phyloP scores from a whole-genome alignment of 2,797 vertebrate genomes.

The Phrynocephalus forsythii region DNA sequence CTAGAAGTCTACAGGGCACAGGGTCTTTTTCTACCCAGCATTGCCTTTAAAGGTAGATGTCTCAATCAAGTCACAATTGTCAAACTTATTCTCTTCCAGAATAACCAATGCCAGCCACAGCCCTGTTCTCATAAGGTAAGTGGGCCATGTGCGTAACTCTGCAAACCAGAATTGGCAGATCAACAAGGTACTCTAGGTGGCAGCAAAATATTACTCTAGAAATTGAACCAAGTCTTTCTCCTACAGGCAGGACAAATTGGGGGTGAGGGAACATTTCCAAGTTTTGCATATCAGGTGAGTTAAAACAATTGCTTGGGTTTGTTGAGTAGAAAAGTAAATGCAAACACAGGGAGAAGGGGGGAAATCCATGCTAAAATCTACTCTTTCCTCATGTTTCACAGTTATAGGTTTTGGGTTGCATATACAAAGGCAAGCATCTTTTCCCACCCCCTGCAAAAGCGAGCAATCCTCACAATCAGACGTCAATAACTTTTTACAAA shows the following conservation, averaged over 20 bases:
- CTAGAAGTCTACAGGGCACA: background rate
- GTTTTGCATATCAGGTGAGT: background rate
- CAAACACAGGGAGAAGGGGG: background rate
- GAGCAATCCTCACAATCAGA: background rate
- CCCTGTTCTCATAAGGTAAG: background rate
- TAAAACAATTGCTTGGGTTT: background rate
- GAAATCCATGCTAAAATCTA: background rate
- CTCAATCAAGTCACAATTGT: background rate
- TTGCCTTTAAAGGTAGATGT: background rate
- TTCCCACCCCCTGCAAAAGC: background rate
- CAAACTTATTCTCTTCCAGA: background rate
- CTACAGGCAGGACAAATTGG: conserved; percentile 7
- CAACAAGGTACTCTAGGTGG: conserved; percentile 64
- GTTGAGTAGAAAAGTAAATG: background rate
- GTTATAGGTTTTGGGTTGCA: background rate
- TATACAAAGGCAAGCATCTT: background rate
- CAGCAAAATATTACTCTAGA: conserved; percentile 61
- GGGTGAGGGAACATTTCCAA: background rate
- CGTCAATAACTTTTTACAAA: background rate
- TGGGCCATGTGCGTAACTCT: background rate
- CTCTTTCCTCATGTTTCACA: background rate
- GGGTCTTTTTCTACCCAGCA: background rate
- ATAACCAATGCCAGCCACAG: background rate
- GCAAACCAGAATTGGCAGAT: background rate
- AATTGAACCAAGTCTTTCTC: background rate